Evolutionary conservation across 2,113 vertebrate species (phyloP), one percentile per base, ranked within the genome.

Genomic region (Cephalopholis sonnerati): DNA sequence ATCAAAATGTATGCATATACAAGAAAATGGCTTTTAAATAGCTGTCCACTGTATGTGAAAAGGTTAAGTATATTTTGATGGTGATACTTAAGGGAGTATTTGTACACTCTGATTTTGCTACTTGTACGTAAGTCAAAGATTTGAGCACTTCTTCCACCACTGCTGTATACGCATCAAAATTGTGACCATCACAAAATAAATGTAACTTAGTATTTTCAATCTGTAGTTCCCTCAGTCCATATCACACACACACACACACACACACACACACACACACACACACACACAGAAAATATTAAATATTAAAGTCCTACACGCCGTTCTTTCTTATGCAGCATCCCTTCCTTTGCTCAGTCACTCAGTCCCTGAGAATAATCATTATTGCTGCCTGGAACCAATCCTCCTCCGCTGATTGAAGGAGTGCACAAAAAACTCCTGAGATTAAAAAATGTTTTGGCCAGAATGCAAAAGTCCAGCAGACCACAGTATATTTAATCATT

Each of bases 401-500:
- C 54, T 57, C 46, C 54, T 62, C 5, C 8, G 39, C 7, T 79
- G 83, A 86, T 72, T 54, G 46, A 73, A 63, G 3, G 44, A 27
- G 53, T 61, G 48, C 77, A 68, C 22, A 69, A 58, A 46, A 53
- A 16, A 46, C 39, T 36, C 20, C 25, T 10, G 17, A 77, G 67
- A 73, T 77, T 65, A 65, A 69, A 79, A 27, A 36, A 36, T 8
- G 17, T 71, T 65, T 62, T 46, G 39, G 39, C 54, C 65, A 51
- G 46, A 69, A 59, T 32, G 29, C 39, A 27, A 39, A 70, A 25
- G 32, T 58, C 46, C 77, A 27, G 22, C 32, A 41, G 39, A 51
- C 6, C 54, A 58, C 32, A 67, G 22, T 53, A 65, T 71, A 41
- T 75, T 82, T 61, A 84, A 76, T 89, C 84, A 25, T 25, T 5